Base-by-base conservation (phyloP, 2,113 vertebrate species). In the Nannobrachium achirus region DNA sequence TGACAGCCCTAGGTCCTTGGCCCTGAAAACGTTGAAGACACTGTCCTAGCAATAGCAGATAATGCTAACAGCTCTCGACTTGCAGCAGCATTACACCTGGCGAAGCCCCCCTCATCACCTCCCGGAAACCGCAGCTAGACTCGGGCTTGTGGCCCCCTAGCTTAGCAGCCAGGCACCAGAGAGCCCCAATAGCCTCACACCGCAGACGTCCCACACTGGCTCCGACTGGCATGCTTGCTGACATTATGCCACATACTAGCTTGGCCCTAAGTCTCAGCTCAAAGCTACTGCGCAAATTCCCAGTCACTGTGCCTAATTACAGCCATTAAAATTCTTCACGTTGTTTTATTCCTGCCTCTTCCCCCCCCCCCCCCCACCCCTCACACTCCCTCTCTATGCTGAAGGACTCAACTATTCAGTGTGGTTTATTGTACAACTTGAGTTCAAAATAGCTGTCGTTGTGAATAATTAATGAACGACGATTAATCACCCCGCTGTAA, bases 311-410 rank as follows among this genome's bases (percentile, higher is more conserved):
- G 91, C 89, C 93, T 94, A 94, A 95, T 94, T 95, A 94, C 89
- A 90, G 89, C 91, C 87, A 94, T 95, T 95, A 94, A 94, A 95
- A 94, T 94, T 92, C 92, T 92, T 94, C 90, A 93, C 92, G 92
- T 90, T 93, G 92, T 75, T 95, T 93, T 93, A 91, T 94, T 94
- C 92, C 89, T 91, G 89, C 90, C 93, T 92, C 70, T 78, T 79
- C 90, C 91, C 93, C n/a, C n/a, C n/a, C n/a, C n/a, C n/a, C n/a
- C n/a, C n/a, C n/a, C n/a, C n/a, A n/a, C n/a, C n/a, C 71, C 89
- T 89, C 90, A 89, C 89, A 20, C 92, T 89, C 48, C 87, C 91
- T 89, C 76, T 77, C 89, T 62, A 89, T 89, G 90, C 87, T 42
- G 44, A 92, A 90, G 89, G 90, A 87, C 84, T 83, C 81, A 88